phyloP scores from a whole-genome alignment of 2,888 invertebrate genomes.

The Cryptophagus acutangulus region DNA sequence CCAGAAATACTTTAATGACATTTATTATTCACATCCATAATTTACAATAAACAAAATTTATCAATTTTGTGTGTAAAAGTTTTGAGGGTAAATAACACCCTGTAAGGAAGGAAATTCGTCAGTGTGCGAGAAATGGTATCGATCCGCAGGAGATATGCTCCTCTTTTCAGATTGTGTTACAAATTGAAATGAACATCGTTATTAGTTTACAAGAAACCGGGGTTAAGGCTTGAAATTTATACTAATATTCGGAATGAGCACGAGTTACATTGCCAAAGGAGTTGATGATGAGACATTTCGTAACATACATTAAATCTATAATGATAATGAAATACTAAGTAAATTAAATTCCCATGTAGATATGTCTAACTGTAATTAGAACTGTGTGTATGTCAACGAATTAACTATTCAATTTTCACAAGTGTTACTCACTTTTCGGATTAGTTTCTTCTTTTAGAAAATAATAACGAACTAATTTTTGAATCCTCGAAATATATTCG shows the following conservation, averaged over 20 bases:
- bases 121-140: slow-evolving; percentile 1
- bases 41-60: too few species aligned
- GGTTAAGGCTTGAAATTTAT: slow-evolving; percentile 3
- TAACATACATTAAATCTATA: slow-evolving; percentile 1
- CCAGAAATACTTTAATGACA: too few species aligned
- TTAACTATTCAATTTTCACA: too few species aligned
- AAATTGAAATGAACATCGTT: slow-evolving; percentile 13
- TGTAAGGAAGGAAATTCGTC: too few species aligned
- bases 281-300: slow-evolving; percentile 1
- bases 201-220: slow-evolving; percentile 12
- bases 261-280: not conserved
- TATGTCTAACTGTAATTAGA: not conserved
- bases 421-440: too few species aligned
- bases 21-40: too few species aligned
- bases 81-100: too few species aligned
- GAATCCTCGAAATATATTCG: too few species aligned
- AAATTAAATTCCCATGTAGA: not conserved
- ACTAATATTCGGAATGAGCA: slow-evolving; percentile 4
- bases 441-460: too few species aligned
- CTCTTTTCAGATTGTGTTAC: slow-evolving; percentile 14
- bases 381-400: not conserved
- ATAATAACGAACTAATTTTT: too few species aligned
- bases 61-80: too few species aligned
- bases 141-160: slow-evolving; percentile 5
- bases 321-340: slow-evolving; percentile 1